Base-by-base conservation (phyloP, 2,888 invertebrate species). In the Drosophila nr. perissopoda region DNA sequence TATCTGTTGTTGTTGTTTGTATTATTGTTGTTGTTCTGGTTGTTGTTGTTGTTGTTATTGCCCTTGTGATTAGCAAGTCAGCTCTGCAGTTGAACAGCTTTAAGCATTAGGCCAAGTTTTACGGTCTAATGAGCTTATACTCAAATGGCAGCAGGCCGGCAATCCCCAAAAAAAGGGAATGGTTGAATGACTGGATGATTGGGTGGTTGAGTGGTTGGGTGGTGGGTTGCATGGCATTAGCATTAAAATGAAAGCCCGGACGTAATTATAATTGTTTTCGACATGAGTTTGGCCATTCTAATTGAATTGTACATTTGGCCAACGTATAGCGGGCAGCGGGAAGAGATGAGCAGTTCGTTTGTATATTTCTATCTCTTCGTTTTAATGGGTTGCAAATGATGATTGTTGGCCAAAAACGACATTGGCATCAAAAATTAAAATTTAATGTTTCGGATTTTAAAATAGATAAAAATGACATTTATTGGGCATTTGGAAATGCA, bases 201-300 rank as follows among this genome's bases (percentile, higher is more conserved):
- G 45, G 48, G 34, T 27, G 29, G 8, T 6, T 21, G 54, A 27
- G 2, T 36, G 51, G 38, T 34, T 38, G 31, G 25, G 10, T 25
- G 42, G 13, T 27, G 7, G 54, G 7, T 33, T 52, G 7, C 18
- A n/a, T 21, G 21, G 10, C 29, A 60, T n/a, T 36, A 11, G 48
- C 33, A 54, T 57, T 66, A 69, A 72, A 71, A 64, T 42, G 59
- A 71, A 36, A 57, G 48, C 69, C 77, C 77, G 83, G 81, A 85
- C 81, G 83, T 85, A 85, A 87, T 85, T 85, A 87, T 87, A 77
- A 88, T 83, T 83, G 76, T 75, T 81, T 77, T 68, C 74, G 81
- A 77, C 85, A 85, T 85, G 84, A 87, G 81, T 87, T 87, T 79
- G 87, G 85, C 70, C 79, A 85, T 85, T 82, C 73, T 87, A 84